phyloP scores from a whole-genome alignment of 2,113 vertebrate species.

The Burhinus bistriatus region DNA sequence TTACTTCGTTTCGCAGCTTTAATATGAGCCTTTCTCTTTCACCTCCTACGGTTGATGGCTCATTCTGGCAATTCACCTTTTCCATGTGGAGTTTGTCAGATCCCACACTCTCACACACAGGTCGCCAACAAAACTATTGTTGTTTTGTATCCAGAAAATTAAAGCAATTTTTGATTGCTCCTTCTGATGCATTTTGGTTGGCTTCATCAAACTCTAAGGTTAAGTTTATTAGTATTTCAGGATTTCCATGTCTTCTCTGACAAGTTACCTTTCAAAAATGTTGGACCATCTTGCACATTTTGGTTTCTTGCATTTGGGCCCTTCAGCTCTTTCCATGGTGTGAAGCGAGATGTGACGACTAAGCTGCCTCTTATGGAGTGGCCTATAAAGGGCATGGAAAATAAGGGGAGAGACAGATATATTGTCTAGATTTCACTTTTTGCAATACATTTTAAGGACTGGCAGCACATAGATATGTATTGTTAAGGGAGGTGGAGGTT shows the following conservation, averaged over 20 bases:
- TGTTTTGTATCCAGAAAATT: neutral
- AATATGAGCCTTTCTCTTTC: neutral
- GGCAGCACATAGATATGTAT: neutral
- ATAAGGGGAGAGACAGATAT: neutral
- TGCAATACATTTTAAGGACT: neutral
- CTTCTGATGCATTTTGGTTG: neutral
- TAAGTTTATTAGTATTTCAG: neutral
- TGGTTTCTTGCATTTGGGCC: neutral
- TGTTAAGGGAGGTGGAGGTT: neutral
- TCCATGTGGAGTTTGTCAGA: neutral
- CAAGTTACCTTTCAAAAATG: neutral
- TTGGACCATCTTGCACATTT: neutral
- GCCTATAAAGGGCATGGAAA: neutral
- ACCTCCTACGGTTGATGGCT: neutral
- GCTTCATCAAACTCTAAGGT: neutral
- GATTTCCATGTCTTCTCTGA: neutral
- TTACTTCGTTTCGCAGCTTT: neutral
- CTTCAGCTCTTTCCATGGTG: neutral
- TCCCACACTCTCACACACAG: neutral
- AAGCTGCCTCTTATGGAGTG: neutral
- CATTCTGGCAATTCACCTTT: neutral
- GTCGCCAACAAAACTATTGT: neutral
- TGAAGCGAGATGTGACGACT: neutral
- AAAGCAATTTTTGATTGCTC: neutral
- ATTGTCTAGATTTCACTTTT: neutral